Evolutionary conservation across 2,888 invertebrate genomes (phyloP), one percentile per base, ranked within the genome.

Genomic region (Drosophila formosana): DNA sequence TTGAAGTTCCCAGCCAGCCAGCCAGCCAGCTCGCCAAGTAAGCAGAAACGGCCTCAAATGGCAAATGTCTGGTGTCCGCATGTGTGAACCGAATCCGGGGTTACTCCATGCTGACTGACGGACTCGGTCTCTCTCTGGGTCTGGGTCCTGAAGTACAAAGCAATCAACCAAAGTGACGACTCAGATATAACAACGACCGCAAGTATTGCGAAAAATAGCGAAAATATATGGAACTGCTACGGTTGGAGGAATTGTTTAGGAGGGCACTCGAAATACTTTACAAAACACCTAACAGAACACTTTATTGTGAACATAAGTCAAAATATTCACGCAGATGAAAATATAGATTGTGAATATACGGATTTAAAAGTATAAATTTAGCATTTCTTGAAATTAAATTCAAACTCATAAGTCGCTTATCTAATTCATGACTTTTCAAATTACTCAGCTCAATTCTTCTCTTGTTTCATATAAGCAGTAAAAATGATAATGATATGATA

Each of bases 81-180:
- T 50, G 30, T 39, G 7, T 34, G 49, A 26, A 23, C 25, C 41
- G 52, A 53, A 53, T 41, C 52, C 41, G 52, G 52, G 41, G 26
- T 18, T 53, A 39, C 7, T 39, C 28, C 28, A 43, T 43, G 4
- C 25, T 37, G 37, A 11, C 37, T 37, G 46, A 39, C 18, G 39
- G 39, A 41, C 39, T 6, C 18, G 37, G 37, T 41, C 18, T 41
- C n/a, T 69, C 81, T 87, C 80, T 84, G 82, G 82, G 88, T 83
- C 86, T 85, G 83, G 83, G 88, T 88, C 80, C 88, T 74, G 67
- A 65, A 75, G 63, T 52, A 64, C 83, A 75, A 75, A 78, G 74
- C 66, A 80, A 83, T 81, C 68, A 61, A 66, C 66, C 67, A 78
- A 71, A 75, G 51, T 57, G 56, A 68, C 69, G 63, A 56, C 50